Percentiles rank a stretch among this genome's conserved stretches.
Evolutionary conservation across 2,797 vertebrate species (phyloP).

Genomic region (Pipistrellus kuhlii): DNA sequence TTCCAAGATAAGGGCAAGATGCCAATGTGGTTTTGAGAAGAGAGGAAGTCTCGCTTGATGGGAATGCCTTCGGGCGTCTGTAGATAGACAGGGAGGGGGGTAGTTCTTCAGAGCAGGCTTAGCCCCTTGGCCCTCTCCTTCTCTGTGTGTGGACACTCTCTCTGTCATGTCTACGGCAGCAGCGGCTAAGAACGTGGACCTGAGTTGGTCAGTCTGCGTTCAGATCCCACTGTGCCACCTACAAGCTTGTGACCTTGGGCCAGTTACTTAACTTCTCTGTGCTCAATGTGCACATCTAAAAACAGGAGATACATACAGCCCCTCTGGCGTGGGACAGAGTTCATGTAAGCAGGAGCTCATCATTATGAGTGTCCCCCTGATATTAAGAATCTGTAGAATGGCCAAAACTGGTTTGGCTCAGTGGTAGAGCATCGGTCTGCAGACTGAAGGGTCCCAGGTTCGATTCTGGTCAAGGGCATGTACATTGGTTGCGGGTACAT

Average conservation of each 20-base stretch:
- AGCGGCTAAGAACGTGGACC: neutral
- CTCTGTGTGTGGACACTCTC: neutral
- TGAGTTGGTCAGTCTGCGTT: neutral
- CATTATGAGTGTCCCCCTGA: neutral
- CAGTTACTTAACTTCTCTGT: conserved; percentile 22
- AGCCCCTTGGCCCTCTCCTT: neutral
- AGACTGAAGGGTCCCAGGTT: no score
- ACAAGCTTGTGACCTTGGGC: neutral
- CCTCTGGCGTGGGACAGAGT: neutral
- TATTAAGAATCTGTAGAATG: neutral
- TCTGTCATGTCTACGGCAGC: neutral
- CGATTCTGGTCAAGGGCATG: no score
- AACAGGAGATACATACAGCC: neutral
- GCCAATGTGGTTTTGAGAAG: conserved; percentile 54
- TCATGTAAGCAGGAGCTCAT: neutral
- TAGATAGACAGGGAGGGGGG: accelerated
- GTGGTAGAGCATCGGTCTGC: no score
- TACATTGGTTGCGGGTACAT: no score
- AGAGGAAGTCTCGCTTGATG: conserved; percentile 71
- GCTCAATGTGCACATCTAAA: neutral
- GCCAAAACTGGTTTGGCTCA: no score
- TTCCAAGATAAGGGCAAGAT: conserved; percentile 81
- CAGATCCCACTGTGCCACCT: neutral
- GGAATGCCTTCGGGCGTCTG: conserved; percentile 82
- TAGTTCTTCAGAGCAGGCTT: neutral